Conservation (phyloP, 2,797 vertebrate genomes). For the Channallabes apus region DNA sequence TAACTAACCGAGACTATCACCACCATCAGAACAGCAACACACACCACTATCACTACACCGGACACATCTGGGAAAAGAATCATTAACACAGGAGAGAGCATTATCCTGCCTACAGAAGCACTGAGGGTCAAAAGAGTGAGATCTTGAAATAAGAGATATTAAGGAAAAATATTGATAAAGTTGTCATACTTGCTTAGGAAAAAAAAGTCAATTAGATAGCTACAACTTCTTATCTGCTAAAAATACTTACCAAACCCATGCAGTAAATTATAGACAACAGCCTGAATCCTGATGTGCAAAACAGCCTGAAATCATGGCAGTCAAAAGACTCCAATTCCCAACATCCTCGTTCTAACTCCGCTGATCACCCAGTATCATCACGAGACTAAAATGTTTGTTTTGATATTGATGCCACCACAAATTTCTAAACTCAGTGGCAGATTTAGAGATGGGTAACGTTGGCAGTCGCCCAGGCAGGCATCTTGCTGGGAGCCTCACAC, state of each 20-base stretch:
- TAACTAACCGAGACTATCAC: slow-evolving; percentile 85
- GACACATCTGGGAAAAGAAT: slow-evolving; percentile 77
- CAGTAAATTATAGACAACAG: too few relatives aligned
- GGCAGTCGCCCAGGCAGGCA: too few relatives aligned
- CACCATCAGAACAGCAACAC: slow-evolving; percentile 84
- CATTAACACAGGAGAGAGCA: background rate
- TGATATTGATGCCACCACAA: too few relatives aligned
- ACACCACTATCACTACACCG: slow-evolving; percentile 82
- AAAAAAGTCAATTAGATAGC: background rate
- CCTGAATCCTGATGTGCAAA: too few relatives aligned
- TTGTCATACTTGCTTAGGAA: background rate
- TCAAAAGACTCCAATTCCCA: too few relatives aligned
- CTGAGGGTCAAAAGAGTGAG: background rate
- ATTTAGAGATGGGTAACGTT: too few relatives aligned
- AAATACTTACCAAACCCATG: background rate
- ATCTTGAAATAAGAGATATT: background rate
- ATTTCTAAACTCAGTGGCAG: too few relatives aligned
- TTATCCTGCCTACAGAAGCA: background rate
- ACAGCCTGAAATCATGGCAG: too few relatives aligned
- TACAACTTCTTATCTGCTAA: background rate
- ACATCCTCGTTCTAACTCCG: too few relatives aligned
- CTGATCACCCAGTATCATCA: too few relatives aligned
- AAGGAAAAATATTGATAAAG: background rate
- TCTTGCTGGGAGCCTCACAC: too few relatives aligned
- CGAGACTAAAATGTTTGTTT: too few relatives aligned